A percentile compares a stretch with the other conserved stretches of the same genome.
These are phyloP conservation scores for Chesias legatella DNA, from an alignment of 2,888 invertebrate species.

Conservation along the genomic window DNA sequence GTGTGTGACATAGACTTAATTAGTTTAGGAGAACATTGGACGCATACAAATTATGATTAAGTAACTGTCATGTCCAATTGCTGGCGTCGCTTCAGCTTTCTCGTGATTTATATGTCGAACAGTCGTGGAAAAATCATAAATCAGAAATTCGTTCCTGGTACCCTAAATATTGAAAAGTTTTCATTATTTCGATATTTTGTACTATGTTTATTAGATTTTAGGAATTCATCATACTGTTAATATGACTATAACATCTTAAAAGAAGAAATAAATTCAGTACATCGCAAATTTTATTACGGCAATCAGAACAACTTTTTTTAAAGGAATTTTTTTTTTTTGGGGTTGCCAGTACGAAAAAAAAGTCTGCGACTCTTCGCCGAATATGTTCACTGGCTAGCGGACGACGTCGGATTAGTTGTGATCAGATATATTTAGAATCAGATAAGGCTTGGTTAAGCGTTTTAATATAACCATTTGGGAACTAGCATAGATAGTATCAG, in stretches of 20 bases:
- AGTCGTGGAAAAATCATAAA: neutral
- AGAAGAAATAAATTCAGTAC: too few relatives aligned
- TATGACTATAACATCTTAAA: too few relatives aligned
- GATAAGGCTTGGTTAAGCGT: constrained; percentile 36
- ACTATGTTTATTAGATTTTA: too few relatives aligned
- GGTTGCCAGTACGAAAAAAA: too few relatives aligned
- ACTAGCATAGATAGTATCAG: constrained; percentile 25
- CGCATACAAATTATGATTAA: constrained; percentile 56
- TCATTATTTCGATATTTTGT: too few relatives aligned
- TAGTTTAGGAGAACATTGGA: constrained; percentile 43
- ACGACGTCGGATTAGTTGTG: constrained; percentile 21
- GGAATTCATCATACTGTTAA: too few relatives aligned
- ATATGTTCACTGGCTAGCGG: constrained; percentile 3
- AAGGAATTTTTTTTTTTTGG: too few relatives aligned
- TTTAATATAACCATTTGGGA: constrained; percentile 30
- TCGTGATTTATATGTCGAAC: constrained; percentile 2
- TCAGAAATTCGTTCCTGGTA: too few relatives aligned
- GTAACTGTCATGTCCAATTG: constrained; percentile 47
- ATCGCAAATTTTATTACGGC: too few relatives aligned
- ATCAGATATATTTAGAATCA: constrained; percentile 31
- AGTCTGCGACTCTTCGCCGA: neutral
- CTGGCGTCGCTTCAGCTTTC: constrained; percentile 21
- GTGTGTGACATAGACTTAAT: constrained; percentile 47
- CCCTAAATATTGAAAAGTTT: too few relatives aligned
- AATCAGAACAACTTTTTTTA: too few relatives aligned